Base-by-base conservation (phyloP, 2,797 vertebrate genomes). In the Lepilemur ruficaudatus region DNA sequence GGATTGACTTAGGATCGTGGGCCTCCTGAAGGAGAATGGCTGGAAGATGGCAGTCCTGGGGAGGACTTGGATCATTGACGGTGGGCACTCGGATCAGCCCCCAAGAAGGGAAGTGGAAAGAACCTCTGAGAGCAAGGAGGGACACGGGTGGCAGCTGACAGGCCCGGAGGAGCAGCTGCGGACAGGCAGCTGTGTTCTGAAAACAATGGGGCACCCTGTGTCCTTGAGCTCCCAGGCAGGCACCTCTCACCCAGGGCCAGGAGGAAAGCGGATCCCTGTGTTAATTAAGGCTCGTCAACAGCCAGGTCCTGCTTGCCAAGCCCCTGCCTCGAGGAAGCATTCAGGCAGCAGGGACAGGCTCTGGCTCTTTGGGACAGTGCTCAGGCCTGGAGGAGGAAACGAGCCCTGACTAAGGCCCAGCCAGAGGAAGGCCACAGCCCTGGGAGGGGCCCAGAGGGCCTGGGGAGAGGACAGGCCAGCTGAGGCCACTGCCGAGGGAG, bases 381-480 rank as follows among this genome's bases (percentile, higher is more conserved):
- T 89, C 32, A 15, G n/a, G 70, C 76, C 30, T 1, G 2, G 69
- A 93, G 88, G 86, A 97, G 97, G 96, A 97, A 96, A 90, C 15
- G 48, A 78, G 80, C 23, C 81, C 79, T 59, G 79, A 73, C 38
- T 30, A 5, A 72, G 69, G 15, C 84, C 11, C 0, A 0, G 88
- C 84, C 76, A 75, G 63, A 93, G 96, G 96, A 97, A 97, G 96
- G 94, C 81, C 94, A 76, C 59, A 52, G 93, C 69, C 95, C 92
- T 85, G 93, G 92, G 80, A 94, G 90, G 93, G 61, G 57, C 57
- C 79, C 6, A 1, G 43, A 38, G 81, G 18, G 59, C 55, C 35
- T 52, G 17, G 41, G 52, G 52, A 84, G 48, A 83, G 78, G 92
- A 41, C 73, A 65, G 92, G 86, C 63, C 70, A 30, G 70, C 67